phyloP scores from a whole-genome alignment of 37 sponge, comb jelly and placozoan genomes.

The Chondrilla cf. caribensis region DNA sequence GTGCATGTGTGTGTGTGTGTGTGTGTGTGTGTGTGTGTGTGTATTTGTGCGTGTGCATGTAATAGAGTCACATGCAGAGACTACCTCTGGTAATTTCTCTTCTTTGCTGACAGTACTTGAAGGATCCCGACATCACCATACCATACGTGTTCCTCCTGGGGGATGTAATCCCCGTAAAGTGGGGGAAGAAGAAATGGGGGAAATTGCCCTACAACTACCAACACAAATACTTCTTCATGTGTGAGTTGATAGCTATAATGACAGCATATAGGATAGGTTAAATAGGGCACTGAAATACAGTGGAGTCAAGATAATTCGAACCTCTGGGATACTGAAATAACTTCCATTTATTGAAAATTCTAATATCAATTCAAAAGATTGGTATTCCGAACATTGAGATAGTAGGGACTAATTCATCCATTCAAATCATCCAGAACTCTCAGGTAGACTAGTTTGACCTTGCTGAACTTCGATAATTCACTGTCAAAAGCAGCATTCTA shows the following conservation, averaged over 20 bases:
- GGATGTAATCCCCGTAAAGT: conserved; percentile 67
- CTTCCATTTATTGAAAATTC: too few species aligned
- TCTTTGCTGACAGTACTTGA: conserved; percentile 49
- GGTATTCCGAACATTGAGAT: too few species aligned
- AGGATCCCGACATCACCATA: conserved; percentile 82
- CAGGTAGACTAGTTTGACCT: too few species aligned
- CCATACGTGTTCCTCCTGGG: conserved; percentile 69
- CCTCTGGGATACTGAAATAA: too few species aligned
- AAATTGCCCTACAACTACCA: conserved; percentile 63
- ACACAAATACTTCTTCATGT: conserved; percentile 75
- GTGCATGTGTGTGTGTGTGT: conserved; percentile 7
- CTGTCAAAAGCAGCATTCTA: too few species aligned
- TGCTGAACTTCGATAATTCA: too few species aligned
- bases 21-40: conserved; percentile 13
- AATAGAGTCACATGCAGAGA: too few species aligned
- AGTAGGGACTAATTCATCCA: too few species aligned
- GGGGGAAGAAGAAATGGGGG: conserved; percentile 71
- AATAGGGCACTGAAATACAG: neutral
- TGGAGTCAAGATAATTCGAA: too few species aligned
- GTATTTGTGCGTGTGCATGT: neutral
- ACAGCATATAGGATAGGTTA: neutral
- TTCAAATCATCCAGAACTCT: too few species aligned
- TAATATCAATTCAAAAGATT: too few species aligned
- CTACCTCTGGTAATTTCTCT: neutral
- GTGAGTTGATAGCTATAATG: conserved; percentile 30